Base-by-base conservation (phyloP, 2,113 vertebrate species). In the Tachysurus fulvidraco region DNA sequence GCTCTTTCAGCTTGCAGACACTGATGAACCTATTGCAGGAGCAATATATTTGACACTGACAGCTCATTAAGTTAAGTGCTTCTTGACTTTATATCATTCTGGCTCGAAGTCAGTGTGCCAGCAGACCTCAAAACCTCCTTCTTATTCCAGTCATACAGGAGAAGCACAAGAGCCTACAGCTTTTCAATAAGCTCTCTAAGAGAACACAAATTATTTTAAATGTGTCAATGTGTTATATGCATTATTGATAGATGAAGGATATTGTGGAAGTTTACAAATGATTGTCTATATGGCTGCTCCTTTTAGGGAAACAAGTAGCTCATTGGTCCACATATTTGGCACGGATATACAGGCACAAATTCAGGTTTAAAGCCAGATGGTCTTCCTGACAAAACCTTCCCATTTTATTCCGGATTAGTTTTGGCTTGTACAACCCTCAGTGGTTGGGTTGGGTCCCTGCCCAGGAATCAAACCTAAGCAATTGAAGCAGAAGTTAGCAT, bases 11-110 rank as follows among this genome's bases (percentile, higher is more conserved):
- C 84, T 73, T 64, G 46, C 62, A 69, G 46, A 65, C 78, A 62
- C 44, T 77, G 52, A 78, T 74, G 52, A 59, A 65, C 62, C 14
- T 55, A 87, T 62, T 83, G 57, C 65, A 78, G 78, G 41, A 84
- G 52, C 85, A 88, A 25, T 85, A 88, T 88, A 88, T 78, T 85
- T 36, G 57, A 28, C 60, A 65, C 67, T 89, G 86, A 81, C 81
- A 55, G 77, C 88, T 90, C 94, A 95, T 95, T 95, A 95, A 92
- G 93, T 91, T 93, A 95, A 95, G 95, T 95, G 95, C 94, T 95
- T 90, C 91, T 92, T 88, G 87, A 91, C 91, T 94, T 92, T 93
- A 87, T 91, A 89, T 92, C 87, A 91, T 88, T 90, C 76, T 60
- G 74, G 87, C 89, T 92, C 78, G 91, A 93, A 94, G 89, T 92